Evolutionary conservation across 2,797 vertebrate species (phyloP), one percentile per base, ranked within the genome.

Genomic region (Lagorchestes hirsutus): DNA sequence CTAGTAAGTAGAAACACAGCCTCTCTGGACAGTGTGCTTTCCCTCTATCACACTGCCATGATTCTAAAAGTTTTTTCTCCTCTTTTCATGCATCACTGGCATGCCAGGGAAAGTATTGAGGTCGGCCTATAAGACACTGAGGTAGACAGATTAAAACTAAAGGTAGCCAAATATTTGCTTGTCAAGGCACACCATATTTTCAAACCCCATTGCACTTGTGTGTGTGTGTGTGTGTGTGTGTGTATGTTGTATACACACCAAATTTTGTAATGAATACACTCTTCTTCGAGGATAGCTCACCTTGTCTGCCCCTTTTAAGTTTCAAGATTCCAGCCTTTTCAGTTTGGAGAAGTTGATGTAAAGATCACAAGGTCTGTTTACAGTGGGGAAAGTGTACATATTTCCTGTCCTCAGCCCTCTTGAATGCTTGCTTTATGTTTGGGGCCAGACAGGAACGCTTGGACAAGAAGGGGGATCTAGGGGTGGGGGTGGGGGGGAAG

Each of bases 381-480:
- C 87, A 93, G 40, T 95, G 92, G 40, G 55, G 92, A 98, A 97
- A 97, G 22, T 93, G 93, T 93, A 96, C 8, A 29, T 90, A 93
- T 96, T 97, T 97, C 93, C 96, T 97, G 57, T 97, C 90, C 90
- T 96, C 90, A 46, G 12, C 56, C 93, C 40, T 97, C 96, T 74
- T 97, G 55, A 97, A 97, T 97, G 93, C 93, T 95, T 87, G 92
- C 92, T 87, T 96, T 96, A 95, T 96, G 62, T 96, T 94, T 97
- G 82, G 96, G 58, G 96, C 93, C 55, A 97, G 94, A 97, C 90
- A 56, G 90, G 91, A 97, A 52, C 67, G 93, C 95, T 96, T 97
- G 90, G 92, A 95, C 90, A 96, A 95, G 94, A 94, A 92, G 90
- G 31, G 18, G 27, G 27, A 24, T 54, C 93, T 95, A 82, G 74